Evolutionary conservation across 2,113 vertebrate genomes (phyloP), one percentile per base, ranked within the genome.

Genomic region (Chaetodon auriga): DNA sequence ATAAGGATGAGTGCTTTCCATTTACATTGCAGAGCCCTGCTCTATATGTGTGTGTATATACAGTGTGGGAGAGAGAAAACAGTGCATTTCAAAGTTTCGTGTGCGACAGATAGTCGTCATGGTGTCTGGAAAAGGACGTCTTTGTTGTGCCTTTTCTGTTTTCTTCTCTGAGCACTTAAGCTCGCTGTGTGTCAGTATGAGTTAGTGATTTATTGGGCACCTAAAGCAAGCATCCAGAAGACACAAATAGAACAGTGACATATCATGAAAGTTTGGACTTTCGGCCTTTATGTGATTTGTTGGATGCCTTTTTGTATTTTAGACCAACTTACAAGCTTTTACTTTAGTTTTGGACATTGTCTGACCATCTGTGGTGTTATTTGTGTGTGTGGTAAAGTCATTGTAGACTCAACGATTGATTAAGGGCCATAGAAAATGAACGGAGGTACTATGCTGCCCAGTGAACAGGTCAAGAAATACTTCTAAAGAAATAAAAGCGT

Each of bases 1-100:
- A 83, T 73, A 49, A 60, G 60, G 45, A 87, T 78, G 74, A 86
- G 46, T 54, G 36, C 57, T 78, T 58, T 46, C 1, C 81, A 83
- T 70, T 82, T 65, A 49, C 62, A 83, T 86, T 48, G 75, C 55
- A 60, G 25, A 62, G 69, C 49, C n/a, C 16, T 38, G 58, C 54
- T 74, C 49, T 81, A 15, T 15, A 2, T 19, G 23, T 63, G 35
- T 72, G 41, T 54, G 7, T 63, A 2, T 80, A 4, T 49, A 8
- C 60, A 30, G 61, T 64, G 38, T 65, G 36, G 7, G 57, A 35
- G 53, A 7, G n/a, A 14, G 15, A 21, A 21, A 73, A 38, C 30
- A 36, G 0, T n/a, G 18, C 36, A 23, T 62, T 62, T 54, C 23
- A 63, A 75, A 68, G 68, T 78, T 72, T 45, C 19, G 18, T 45